Percentiles rank a stretch among this genome's conserved stretches.
phyloP scores from a whole-genome alignment of 2,888 invertebrate species.

The Mimumesa dahlbomi region DNA sequence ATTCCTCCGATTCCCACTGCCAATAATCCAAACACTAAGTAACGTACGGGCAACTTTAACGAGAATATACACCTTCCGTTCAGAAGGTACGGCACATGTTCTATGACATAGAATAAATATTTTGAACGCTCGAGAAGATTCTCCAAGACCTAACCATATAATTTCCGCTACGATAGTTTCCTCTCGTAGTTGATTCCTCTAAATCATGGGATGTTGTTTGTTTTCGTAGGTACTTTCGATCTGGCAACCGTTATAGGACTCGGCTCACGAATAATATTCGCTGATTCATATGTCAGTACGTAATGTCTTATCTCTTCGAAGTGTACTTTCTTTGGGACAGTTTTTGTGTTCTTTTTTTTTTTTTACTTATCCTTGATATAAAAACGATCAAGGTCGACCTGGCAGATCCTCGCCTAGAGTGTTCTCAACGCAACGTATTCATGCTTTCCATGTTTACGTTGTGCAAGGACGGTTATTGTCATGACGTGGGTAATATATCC shows the following conservation, averaged over 20 bases:
- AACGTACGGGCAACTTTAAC: neutral
- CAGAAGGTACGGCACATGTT: too few relatives aligned
- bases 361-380: conserved; percentile 1
- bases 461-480: neutral
- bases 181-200: neutral
- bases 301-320: neutral
- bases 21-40: neutral
- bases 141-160: neutral
- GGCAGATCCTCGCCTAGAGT: conserved; percentile 18
- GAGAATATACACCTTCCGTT: neutral
- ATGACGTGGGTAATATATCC: too few relatives aligned
- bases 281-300: neutral
- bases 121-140: neutral
- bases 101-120: neutral
- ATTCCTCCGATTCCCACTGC: neutral
- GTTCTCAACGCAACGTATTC: conserved; percentile 22
- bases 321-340: too few relatives aligned
- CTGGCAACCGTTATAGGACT: neutral
- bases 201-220: conserved; percentile 18
- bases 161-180: neutral
- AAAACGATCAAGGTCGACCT: conserved; percentile 43
- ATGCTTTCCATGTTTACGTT: neutral
- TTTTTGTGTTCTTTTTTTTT: too few relatives aligned
- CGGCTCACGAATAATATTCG: neutral
- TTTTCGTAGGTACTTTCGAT: conserved; percentile 6